Percentiles rank a stretch among this genome's conserved stretches.
Conservation (phyloP, 2,888 invertebrate species). For the Unio pictorum region DNA sequence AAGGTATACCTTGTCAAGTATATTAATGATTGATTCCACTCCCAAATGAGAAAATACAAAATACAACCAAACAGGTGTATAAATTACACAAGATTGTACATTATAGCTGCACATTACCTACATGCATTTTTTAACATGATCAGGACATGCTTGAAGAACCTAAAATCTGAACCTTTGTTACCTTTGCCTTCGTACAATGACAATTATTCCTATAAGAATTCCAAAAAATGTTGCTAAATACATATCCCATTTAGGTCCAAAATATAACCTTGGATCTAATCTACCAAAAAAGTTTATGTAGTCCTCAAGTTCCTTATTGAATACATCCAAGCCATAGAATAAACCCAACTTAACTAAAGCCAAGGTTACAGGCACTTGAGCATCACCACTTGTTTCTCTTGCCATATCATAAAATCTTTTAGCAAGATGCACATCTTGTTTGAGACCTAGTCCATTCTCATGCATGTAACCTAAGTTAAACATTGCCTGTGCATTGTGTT, state of each 20-base stretch:
- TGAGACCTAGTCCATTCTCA: slow-evolving; percentile 94
- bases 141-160: background rate
- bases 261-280: slow-evolving; percentile 52
- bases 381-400: slow-evolving; percentile 92
- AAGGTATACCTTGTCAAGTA: too few species aligned
- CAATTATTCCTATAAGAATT: slow-evolving; percentile 85
- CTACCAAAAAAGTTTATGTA: slow-evolving; percentile 48
- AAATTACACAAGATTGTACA: too few species aligned
- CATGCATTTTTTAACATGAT: too few species aligned
- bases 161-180: slow-evolving; percentile 6
- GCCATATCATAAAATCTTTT: slow-evolving; percentile 98
- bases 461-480: slow-evolving; percentile 99
- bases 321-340: slow-evolving; percentile 80
- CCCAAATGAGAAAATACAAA: too few species aligned
- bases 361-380: slow-evolving; percentile 92
- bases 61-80: too few species aligned
- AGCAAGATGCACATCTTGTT: slow-evolving; percentile 91
- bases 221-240: slow-evolving; percentile 89
- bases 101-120: too few species aligned
- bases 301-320: slow-evolving; percentile 77
- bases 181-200: slow-evolving; percentile 73
- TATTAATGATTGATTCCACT: too few species aligned
- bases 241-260: slow-evolving; percentile 91
- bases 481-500: slow-evolving; percentile 97
- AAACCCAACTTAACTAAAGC: slow-evolving; percentile 89